Evolutionary conservation across 1,140 invertebrate genomes (phyloP).

Genomic region (Trichonephila clavipes): DNA sequence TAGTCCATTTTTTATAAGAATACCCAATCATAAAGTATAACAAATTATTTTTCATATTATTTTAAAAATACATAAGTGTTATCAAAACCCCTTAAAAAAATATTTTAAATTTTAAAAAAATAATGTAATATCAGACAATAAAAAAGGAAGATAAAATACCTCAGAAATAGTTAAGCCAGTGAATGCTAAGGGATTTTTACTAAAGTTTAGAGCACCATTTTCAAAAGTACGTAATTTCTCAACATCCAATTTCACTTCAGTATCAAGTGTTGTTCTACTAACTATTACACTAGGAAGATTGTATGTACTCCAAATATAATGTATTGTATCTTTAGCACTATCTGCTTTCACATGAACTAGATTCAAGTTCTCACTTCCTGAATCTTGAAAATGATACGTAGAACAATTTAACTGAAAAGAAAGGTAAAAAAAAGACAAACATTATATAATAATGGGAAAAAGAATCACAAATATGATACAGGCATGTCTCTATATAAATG

Average conservation of each 20-base stretch:
- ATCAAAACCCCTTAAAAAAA: no score
- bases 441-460: no score
- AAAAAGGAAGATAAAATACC: not conserved
- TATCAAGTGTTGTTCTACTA: constrained; percentile 43
- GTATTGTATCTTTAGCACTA: constrained; percentile 32
- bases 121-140: no score
- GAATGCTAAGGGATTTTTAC: not conserved
- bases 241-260: constrained; percentile 15
- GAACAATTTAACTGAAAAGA: constrained; percentile 57
- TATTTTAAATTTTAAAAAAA: no score
- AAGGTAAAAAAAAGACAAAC: not conserved
- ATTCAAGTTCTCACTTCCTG: not conserved
- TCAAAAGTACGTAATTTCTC: constrained; percentile 42
- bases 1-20: no score
- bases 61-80: no score
- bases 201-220: constrained; percentile 50
- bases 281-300: constrained; percentile 62
- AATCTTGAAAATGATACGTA: not conserved
- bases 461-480: no score
- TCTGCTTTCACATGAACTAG: constrained; percentile 29
- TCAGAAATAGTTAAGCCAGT: constrained; percentile 51
- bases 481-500: no score
- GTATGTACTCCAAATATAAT: constrained; percentile 70
- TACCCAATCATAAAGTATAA: no score
- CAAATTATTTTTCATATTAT: no score